These are phyloP conservation scores for Chondrilla cf. caribensis DNA, from an alignment of 37 sponge, comb jelly and placozoan species.

Conservation along the genomic window DNA sequence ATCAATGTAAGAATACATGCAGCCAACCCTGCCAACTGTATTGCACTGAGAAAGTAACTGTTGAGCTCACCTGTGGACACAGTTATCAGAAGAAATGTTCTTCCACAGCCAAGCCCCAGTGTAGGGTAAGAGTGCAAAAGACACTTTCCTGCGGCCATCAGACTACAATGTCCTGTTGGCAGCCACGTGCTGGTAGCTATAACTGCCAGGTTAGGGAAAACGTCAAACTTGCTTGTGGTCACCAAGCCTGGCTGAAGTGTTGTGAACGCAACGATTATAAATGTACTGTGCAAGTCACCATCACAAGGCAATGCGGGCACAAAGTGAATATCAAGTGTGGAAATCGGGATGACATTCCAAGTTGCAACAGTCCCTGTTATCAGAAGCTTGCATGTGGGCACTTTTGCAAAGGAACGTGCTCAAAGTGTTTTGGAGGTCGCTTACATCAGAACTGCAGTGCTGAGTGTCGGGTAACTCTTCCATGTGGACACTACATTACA, in stretches of 20 bases:
- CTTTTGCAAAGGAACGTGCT: constrained; percentile 35
- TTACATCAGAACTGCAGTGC: neutral
- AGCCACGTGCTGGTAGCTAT: neutral
- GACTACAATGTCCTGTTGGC: neutral
- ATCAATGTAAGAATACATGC: constrained; percentile 52
- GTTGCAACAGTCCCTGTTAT: constrained; percentile 3
- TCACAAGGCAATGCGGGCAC: constrained; percentile 51
- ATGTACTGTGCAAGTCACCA: neutral
- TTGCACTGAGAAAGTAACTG: constrained; percentile 31
- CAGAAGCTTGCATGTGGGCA: constrained; percentile 66
- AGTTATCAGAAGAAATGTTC: neutral
- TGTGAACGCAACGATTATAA: too few species aligned
- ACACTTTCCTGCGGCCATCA: neutral
- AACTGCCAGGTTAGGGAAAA: neutral
- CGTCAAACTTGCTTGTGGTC: constrained; percentile 45
- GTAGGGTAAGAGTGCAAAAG: neutral
- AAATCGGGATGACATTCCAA: neutral
- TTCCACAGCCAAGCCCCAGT: neutral
- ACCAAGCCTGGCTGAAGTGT: constrained; percentile 6
- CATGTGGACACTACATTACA: neutral
- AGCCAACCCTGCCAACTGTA: constrained; percentile 35
- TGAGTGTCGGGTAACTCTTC: neutral
- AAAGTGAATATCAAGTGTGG: neutral
- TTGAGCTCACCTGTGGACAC: neutral
- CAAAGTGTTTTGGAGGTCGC: constrained; percentile 8